Conservation (phyloP, 1,140 invertebrate species). For the Pantala flavescens region DNA sequence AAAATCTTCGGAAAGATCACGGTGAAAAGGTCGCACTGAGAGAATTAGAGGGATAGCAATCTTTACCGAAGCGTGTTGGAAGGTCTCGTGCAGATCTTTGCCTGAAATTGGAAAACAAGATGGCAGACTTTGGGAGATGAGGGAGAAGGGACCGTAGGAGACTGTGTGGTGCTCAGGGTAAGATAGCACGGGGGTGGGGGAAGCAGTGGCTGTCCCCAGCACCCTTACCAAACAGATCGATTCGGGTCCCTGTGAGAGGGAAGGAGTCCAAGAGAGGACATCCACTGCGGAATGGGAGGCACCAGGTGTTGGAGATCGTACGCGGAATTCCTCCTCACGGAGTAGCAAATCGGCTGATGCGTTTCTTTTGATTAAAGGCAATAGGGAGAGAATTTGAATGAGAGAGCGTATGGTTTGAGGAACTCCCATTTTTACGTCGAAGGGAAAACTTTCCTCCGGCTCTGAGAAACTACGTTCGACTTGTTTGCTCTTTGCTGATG, state of each 20-base stretch:
- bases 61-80: not conserved
- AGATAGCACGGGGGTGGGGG: not conserved
- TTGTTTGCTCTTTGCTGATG: too few species aligned
- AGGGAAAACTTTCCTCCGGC: too few species aligned
- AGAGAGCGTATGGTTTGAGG: too few species aligned
- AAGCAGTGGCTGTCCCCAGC: not conserved
- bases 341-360: too few species aligned
- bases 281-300: not conserved
- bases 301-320: too few species aligned
- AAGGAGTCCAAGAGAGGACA: not conserved
- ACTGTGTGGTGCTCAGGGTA: not conserved
- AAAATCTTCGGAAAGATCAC: too few species aligned
- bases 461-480: too few species aligned
- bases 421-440: too few species aligned
- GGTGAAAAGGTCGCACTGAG: not conserved
- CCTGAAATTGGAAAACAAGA: not conserved
- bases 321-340: too few species aligned
- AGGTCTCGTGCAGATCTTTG: not conserved
- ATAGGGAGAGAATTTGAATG: too few species aligned
- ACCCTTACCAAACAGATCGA: slow-evolving; percentile 5
- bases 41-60: not conserved
- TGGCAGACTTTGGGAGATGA: not conserved
- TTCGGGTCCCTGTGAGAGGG: not conserved
- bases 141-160: not conserved
- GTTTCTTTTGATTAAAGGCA: too few species aligned